A percentile compares a stretch with the other conserved stretches of the same genome.
Evolutionary conservation across 92 coral and sea anemone genomes (phyloP).

Genomic region (Porites rus): DNA sequence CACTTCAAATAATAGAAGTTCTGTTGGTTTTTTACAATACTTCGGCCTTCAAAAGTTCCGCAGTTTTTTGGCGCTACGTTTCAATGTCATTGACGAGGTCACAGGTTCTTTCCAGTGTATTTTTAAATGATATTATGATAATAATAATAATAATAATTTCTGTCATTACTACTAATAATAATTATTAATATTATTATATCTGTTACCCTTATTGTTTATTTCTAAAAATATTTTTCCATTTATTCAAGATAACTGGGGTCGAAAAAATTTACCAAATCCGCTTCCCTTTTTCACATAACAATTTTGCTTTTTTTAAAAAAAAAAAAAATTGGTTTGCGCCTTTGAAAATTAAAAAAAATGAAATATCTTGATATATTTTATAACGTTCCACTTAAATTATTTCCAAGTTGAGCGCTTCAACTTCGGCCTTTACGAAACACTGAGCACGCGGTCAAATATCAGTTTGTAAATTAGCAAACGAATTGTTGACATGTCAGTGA

Average conservation of each 20-base stretch:
- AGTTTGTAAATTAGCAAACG: conserved; percentile 19
- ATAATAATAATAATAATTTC: no score
- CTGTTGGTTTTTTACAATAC: neutral
- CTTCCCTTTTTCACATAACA: no score
- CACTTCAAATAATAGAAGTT: neutral
- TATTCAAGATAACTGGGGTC: neutral
- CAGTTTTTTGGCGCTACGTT: neutral
- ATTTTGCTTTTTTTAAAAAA: neutral
- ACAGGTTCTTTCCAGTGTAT: neutral
- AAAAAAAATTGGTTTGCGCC: neutral
- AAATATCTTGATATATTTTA: neutral
- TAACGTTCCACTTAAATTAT: neutral
- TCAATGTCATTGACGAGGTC: conserved; percentile 18
- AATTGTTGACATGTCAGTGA: conserved; percentile 23
- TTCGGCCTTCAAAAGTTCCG: neutral
- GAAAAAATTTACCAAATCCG: no score
- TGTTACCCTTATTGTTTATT: neutral
- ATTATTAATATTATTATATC: no score
- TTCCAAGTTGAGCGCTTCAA: neutral
- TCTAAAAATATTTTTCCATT: neutral
- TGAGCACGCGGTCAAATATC: conserved; percentile 35
- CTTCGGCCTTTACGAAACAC: conserved; percentile 1
- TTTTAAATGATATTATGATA: neutral
- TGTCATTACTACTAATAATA: no score
- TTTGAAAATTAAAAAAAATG: no score